Base-by-base conservation (phyloP, 1,140 invertebrate genomes). In the Drosophila nannoptera region DNA sequence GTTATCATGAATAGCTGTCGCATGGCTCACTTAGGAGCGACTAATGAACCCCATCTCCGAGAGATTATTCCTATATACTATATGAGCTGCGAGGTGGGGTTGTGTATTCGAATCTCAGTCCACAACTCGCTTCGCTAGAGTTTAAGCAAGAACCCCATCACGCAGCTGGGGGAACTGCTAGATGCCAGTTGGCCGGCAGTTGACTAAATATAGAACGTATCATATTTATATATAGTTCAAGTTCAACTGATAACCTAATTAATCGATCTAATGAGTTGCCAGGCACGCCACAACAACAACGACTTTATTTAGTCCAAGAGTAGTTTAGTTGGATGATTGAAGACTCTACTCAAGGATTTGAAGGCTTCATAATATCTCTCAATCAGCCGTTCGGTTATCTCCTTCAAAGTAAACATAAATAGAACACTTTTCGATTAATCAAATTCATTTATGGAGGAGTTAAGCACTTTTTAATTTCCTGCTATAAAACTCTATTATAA, bases 211-310 rank as follows among this genome's bases (percentile, higher is more conserved):
- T 66, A 66, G 68, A 36, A 31, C 14, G 33, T 11, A 58, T 50
- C 55, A 45, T 31, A 35, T 55, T 42, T 22, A 43, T 36, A 5
- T 12, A 38, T 31, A 61, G 63, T 71, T 71, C 64, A 71, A 71
- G 64, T 67, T 58, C 56, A 49, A 6, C 36, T 50, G 69, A 71
- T 71, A 71, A 71, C 69, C 69, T 50, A 29, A 45, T 14, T 14
- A 43, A 43, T 42, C 6, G 12, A 31, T 5, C 59, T 3, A 54
- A 61, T 36, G 56, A 46, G 62, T 70, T 70, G 54, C 49, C 38
- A 67, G 42, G 49, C 11, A 2, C 22, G 1, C 22, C 22, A 22
- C 22, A 22, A n/a, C 14, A 29, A 53, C 0, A 50, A 14, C 40
- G 12, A 22, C 22, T 22, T 22, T 22, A 22, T 22, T 22, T 22